These are phyloP conservation scores for Aramus guarauna DNA, from an alignment of 2,113 vertebrate genomes.

Conservation along the genomic window DNA sequence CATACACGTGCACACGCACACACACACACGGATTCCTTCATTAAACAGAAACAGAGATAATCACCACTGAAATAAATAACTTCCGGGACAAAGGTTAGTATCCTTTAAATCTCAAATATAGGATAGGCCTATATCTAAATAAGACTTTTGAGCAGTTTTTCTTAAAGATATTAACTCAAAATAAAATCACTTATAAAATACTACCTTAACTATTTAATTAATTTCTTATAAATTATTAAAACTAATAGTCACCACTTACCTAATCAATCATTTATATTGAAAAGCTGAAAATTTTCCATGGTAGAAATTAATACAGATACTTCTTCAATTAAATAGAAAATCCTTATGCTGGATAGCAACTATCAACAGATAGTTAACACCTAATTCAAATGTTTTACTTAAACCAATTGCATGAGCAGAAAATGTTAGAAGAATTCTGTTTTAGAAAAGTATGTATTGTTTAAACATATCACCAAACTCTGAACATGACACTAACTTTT, in stretches of 20 bases:
- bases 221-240: conserved; percentile 61
- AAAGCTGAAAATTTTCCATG: conserved; percentile 69
- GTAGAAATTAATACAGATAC: conserved; percentile 70
- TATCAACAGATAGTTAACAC: conserved; percentile 52
- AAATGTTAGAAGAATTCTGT: conserved; percentile 78
- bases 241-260: conserved; percentile 78
- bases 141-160: conserved; percentile 11
- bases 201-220: conserved; percentile 53
- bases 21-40: not conserved
- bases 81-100: not conserved
- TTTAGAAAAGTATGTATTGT: conserved; percentile 81
- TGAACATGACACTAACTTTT: conserved; percentile 75
- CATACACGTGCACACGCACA: rapidly evolving
- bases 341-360: conserved; percentile 56
- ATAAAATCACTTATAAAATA: conserved; percentile 3
- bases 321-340: conserved; percentile 69
- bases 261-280: conserved; percentile 79
- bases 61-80: not conserved
- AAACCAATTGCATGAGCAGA: conserved; percentile 68
- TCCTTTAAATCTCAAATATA: not conserved
- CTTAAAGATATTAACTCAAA: conserved; percentile 47
- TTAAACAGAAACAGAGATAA: not conserved
- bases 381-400: conserved; percentile 52
- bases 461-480: conserved; percentile 85
- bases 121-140: conserved; percentile 12